A percentile compares a stretch with the other conserved stretches of the same genome.
phyloP scores from a whole-genome alignment of 1,140 invertebrate species.

The Doryteuthis pealeii region DNA sequence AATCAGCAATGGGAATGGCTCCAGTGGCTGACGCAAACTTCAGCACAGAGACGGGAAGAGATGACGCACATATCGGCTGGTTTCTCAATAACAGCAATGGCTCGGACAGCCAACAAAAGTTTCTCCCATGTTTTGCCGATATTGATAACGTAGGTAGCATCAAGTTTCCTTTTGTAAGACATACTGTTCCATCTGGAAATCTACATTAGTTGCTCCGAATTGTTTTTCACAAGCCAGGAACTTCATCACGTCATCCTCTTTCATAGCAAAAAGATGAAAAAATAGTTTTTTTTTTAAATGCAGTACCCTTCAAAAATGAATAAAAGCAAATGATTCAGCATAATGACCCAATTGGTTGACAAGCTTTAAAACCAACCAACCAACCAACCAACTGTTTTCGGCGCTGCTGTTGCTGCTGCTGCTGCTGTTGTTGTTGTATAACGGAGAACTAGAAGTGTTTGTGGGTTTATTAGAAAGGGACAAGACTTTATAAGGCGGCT shows the following conservation, averaged over 20 bases:
- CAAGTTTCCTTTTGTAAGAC: constrained; percentile 93
- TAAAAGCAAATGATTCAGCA: not conserved
- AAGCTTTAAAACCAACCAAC: no score
- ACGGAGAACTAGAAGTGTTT: no score
- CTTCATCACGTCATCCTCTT: constrained; percentile 92
- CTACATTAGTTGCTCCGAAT: constrained; percentile 89
- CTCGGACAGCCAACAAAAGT: constrained; percentile 90
- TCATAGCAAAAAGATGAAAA: constrained; percentile 54
- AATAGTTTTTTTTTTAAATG: constrained; percentile 62
- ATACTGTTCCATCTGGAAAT: constrained; percentile 93
- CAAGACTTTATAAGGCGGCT: no score
- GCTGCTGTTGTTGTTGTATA: no score
- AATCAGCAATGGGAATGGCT: constrained; percentile 96
- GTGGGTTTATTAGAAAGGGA: no score
- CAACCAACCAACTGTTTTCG: no score
- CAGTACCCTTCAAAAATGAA: constrained; percentile 29
- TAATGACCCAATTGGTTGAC: no score
- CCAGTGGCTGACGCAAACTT: constrained; percentile 98
- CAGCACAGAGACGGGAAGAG: constrained; percentile 87
- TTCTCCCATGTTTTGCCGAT: constrained; percentile 98
- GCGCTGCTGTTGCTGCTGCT: no score
- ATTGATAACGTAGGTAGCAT: constrained; percentile 95
- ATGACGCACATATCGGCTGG: constrained; percentile 96
- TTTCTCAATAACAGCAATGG: constrained; percentile 97
- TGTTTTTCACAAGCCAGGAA: constrained; percentile 95